A percentile compares a stretch with the other conserved stretches of the same genome.
These are phyloP conservation scores for Rafetus swinhoei DNA, from an alignment of 2,113 vertebrate genomes.

Conservation along the genomic window DNA sequence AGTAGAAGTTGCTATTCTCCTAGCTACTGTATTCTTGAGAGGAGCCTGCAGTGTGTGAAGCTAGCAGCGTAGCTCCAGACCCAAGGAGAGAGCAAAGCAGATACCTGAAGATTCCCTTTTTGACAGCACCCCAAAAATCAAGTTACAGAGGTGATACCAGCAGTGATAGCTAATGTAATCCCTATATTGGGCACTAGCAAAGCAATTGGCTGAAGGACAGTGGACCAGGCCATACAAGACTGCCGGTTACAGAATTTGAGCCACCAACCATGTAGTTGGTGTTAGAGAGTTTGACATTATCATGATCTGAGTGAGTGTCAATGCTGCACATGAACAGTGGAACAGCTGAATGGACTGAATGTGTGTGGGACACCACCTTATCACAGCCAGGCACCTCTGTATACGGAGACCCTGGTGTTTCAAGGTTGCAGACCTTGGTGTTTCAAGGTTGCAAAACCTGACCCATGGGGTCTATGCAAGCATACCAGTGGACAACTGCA, in stretches of 20 bases:
- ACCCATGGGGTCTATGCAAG: too few species aligned
- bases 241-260: neutral
- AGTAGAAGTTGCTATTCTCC: neutral
- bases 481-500: neutral
- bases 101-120: neutral
- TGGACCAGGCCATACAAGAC: neutral
- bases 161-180: neutral
- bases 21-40: neutral
- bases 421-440: neutral
- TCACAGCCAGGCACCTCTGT: neutral
- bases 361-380: neutral
- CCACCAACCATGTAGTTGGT: neutral
- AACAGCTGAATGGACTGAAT: too few species aligned
- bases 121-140: neutral
- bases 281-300: neutral
- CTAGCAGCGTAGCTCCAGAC: neutral
- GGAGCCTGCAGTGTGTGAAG: neutral
- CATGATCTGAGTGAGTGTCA: neutral
- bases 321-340: neutral
- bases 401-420: too few species aligned
- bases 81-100: neutral
- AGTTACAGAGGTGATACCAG: neutral
- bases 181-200: fast-evolving
- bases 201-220: neutral
- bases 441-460: neutral